Evolutionary conservation across 2,888 invertebrate genomes (phyloP), one percentile per base, ranked within the genome.

Genomic region (Agapetus fuscipes): DNA sequence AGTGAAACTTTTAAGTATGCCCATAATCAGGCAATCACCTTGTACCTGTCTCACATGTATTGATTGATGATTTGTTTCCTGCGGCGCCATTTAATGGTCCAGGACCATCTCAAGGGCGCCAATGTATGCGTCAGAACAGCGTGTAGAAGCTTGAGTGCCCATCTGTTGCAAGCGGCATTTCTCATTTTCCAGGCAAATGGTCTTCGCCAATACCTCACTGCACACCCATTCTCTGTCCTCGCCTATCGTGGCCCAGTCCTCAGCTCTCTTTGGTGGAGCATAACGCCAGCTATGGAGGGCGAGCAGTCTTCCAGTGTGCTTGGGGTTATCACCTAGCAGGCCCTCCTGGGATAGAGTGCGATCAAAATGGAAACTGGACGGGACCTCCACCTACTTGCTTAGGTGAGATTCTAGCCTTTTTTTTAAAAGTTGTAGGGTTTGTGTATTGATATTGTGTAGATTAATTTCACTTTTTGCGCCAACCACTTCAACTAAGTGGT

Each of bases 241-340:
- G 74, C 34, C 62, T 88, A 45, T 73, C 74, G 39, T 62, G 80
- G 4, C 66, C 75, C 30, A 83, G 83, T 51, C 75, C 82, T 0
- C 82, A 83, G 56, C 67, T 89, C 31, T 78, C 77, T 54, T 65
- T 88, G 47, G 72, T 83, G 43, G 85, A 86, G 54, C 77, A 84
- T 59, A 87, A 88, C 63, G 79, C 84, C 43, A 84, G 82, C 51
- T 83, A 78, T 53, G 86, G 86, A 36, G 86, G 86, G 5, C 74
- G 80, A 35, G 85, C 84, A 10, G 74, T 83, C 50, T 90, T 89
- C 66, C 76, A 79, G 48, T 90, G 90, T 57, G 76, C 85, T 46
- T 86, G 85, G 81, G 88, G 89, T 39, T 85, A 87, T 59, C 72
- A 78, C 45, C 71, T 90, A 35, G 69, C 73, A 35, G 90, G 89